Conservation (phyloP, 2,113 vertebrate species). For the Rhineura floridana region DNA sequence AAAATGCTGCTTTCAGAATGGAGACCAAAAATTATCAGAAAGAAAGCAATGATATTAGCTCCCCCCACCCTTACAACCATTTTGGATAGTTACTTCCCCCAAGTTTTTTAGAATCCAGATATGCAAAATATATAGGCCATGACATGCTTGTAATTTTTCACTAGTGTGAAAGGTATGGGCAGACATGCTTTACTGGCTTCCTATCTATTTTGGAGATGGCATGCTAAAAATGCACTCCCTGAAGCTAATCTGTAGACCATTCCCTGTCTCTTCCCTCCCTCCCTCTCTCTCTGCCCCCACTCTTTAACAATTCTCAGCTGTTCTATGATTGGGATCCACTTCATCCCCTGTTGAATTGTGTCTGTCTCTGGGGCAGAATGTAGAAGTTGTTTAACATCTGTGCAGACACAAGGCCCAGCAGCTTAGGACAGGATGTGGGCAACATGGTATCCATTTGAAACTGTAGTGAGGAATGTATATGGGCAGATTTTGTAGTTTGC, state of each 20-base stretch:
- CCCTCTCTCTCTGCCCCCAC: not conserved
- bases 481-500: not conserved
- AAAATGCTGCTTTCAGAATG: not conserved
- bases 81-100: no score
- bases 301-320: not conserved
- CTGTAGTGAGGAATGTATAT: slow-evolving; percentile 2
- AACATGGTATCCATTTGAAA: not conserved
- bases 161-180: not conserved
- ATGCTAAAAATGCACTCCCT: not conserved
- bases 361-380: slow-evolving; percentile 7
- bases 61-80: no score
- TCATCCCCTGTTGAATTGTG: not conserved
- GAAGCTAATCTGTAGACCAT: not conserved
- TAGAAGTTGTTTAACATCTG: slow-evolving; percentile 3
- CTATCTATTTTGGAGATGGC: not conserved
- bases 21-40: no score
- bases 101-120: not conserved
- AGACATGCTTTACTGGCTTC: not conserved
- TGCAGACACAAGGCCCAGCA: not conserved
- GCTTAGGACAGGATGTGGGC: not conserved
- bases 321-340: not conserved
- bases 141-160: not conserved
- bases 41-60: not conserved
- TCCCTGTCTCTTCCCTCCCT: not conserved
- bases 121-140: not conserved